These are phyloP conservation scores for Deilephila porcellus DNA, from an alignment of 2,888 invertebrate genomes.

Conservation along the genomic window DNA sequence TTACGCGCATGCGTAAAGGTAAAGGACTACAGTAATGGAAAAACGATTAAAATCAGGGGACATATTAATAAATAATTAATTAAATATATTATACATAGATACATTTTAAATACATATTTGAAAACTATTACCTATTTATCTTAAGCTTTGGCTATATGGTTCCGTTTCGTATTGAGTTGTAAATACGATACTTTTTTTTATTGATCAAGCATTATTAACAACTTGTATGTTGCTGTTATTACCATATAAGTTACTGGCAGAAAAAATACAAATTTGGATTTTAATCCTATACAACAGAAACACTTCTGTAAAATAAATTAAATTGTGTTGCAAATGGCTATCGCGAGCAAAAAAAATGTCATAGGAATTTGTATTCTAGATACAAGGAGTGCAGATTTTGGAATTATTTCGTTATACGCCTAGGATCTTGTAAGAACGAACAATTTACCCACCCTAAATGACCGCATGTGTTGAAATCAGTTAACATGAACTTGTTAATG, in stretches of 20 bases:
- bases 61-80: background rate
- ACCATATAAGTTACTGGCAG: no score
- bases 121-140: no score
- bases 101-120: background rate
- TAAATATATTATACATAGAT: background rate
- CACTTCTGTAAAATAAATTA: no score
- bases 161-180: no score
- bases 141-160: no score
- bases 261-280: no score
- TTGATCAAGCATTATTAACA: no score
- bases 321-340: background rate
- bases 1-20: constrained; percentile 50
- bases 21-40: constrained; percentile 33
- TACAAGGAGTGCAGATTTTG: background rate
- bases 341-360: background rate
- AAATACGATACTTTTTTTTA: no score
- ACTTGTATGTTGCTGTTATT: no score
- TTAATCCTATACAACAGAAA: no score
- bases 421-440: constrained; percentile 7
- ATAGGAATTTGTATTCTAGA: background rate
- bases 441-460: constrained; percentile 24
- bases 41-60: background rate
- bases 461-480: constrained; percentile 51
- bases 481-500: constrained; percentile 64
- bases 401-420: background rate